Base-by-base conservation (phyloP, 2,888 invertebrate genomes). In the Acrobasis suavella region DNA sequence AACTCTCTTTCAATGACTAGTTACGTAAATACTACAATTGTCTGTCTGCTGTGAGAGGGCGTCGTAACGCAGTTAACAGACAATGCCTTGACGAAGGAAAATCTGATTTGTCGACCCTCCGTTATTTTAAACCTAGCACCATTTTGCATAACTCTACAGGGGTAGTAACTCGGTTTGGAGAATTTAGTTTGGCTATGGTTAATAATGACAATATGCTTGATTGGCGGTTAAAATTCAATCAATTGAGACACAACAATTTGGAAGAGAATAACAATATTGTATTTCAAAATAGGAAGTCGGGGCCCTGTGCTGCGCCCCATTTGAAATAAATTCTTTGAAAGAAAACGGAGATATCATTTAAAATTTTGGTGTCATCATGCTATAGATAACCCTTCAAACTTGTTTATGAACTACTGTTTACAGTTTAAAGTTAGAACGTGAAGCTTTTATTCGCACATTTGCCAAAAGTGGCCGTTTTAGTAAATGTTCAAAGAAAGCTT, bases 41-140 rank as follows among this genome's bases (percentile, higher is more conserved):
- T 82, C 76, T 75, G 79, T 77, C 75, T 69, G 73, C 87, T 61
- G 78, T 84, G 83, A 80, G 63, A 55, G 83, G 86, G 83, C 69
- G 77, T 71, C 64, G 75, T 91, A 92, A 92, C 86, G 68, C 72
- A 73, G 89, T 92, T 91, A 91, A 77, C 77, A 69, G 80, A 92
- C 91, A 90, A 91, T 91, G 89, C 87, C 82, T 86, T 91, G 91
- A 92, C 87, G 91, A 89, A 91, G 86, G 87, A 83, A 90, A 92
- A 92, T 92, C 87, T 76, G 90, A 92, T 92, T 91, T 91, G 81
- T 74, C 74, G 77, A 85, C 89, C 91, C 91, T 88, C 88, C 69
- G 87, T 89, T 91, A 90, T 91, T 91, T 91, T 91, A 91, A 89
- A 92, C 83, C 85, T 78, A 86, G 86, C 83, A 72, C 80, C 85